Percentiles rank a stretch among this genome's conserved stretches.
These are phyloP conservation scores for Chelon auratus DNA, from an alignment of 2,797 vertebrate genomes.

Conservation along the genomic window DNA sequence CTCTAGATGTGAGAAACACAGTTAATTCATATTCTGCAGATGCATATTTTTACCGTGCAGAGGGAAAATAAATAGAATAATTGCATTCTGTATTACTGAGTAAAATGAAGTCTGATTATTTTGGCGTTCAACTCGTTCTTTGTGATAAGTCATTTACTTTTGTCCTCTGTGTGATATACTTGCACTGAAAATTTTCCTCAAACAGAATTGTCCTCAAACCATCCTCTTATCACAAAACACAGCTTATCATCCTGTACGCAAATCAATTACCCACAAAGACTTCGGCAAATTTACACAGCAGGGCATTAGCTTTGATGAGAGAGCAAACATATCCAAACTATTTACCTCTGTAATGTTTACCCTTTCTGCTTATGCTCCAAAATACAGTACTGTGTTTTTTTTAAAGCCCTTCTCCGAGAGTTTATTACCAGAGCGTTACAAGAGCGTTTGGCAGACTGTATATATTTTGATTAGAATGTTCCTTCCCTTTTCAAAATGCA, in stretches of 20 bases:
- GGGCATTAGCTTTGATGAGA: slow-evolving; percentile 73
- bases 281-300: slow-evolving; percentile 75
- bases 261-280: slow-evolving; percentile 79
- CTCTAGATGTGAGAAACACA: slow-evolving; percentile 63
- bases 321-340: slow-evolving; percentile 62
- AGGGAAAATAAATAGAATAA: slow-evolving; percentile 55
- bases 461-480: slow-evolving; percentile 75
- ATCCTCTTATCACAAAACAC: slow-evolving; percentile 74
- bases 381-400: slow-evolving; percentile 47
- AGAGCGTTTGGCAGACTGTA: slow-evolving; percentile 61
- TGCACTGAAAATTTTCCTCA: slow-evolving; percentile 62
- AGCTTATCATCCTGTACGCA: slow-evolving; percentile 68
- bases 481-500: slow-evolving; percentile 69
- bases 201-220: slow-evolving; percentile 69
- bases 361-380: slow-evolving; percentile 69
- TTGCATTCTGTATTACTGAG: slow-evolving; percentile 51
- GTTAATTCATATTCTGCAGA: slow-evolving; percentile 72
- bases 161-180: slow-evolving; percentile 62
- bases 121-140: slow-evolving; percentile 55
- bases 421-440: slow-evolving; percentile 61
- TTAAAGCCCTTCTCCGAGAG: slow-evolving; percentile 32
- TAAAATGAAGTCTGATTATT: slow-evolving; percentile 65
- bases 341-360: slow-evolving; percentile 74
- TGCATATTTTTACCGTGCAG: slow-evolving; percentile 48
- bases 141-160: slow-evolving; percentile 66